A percentile compares a stretch with the other conserved stretches of the same genome.
Evolutionary conservation across 2,888 invertebrate species (phyloP).

Genomic region (Nysson spinosus): DNA sequence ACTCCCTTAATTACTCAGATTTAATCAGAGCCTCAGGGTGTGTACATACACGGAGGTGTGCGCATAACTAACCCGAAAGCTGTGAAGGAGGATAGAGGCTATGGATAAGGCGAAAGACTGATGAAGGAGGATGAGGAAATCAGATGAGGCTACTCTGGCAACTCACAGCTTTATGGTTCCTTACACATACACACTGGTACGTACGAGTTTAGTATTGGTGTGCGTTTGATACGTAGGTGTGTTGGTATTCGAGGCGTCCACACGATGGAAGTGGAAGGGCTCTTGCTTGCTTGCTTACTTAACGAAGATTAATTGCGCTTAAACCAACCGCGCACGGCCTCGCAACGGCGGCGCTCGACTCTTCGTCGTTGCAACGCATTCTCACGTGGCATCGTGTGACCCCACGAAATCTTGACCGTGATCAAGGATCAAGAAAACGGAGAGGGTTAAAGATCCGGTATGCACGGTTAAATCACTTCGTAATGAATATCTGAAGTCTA

Average conservation of each 20-base stretch:
- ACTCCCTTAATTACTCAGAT: constrained; percentile 77
- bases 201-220: not conserved
- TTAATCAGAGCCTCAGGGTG: constrained; percentile 71
- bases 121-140: constrained; percentile 16
- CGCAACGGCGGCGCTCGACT: constrained; percentile 43
- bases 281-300: constrained; percentile 71
- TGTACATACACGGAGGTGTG: constrained; percentile 59
- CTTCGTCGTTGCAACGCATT: constrained; percentile 61
- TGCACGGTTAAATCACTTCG: constrained; percentile 46
- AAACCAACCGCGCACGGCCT: constrained; percentile 69
- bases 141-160: constrained; percentile 25
- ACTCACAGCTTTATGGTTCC: constrained; percentile 20
- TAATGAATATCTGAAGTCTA: too few species aligned
- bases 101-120: constrained; percentile 22
- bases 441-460: constrained; percentile 24
- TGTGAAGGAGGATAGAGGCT: constrained; percentile 27
- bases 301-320: constrained; percentile 77
- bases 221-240: not conserved
- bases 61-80: constrained; percentile 60
- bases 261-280: constrained; percentile 53
- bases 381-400: constrained; percentile 69
- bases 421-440: constrained; percentile 58
- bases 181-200: not conserved
- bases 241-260: constrained; percentile 39
- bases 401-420: constrained; percentile 65